These are phyloP conservation scores for Mohoua ochrocephala DNA, from an alignment of 2,113 vertebrate species.

Conservation along the genomic window DNA sequence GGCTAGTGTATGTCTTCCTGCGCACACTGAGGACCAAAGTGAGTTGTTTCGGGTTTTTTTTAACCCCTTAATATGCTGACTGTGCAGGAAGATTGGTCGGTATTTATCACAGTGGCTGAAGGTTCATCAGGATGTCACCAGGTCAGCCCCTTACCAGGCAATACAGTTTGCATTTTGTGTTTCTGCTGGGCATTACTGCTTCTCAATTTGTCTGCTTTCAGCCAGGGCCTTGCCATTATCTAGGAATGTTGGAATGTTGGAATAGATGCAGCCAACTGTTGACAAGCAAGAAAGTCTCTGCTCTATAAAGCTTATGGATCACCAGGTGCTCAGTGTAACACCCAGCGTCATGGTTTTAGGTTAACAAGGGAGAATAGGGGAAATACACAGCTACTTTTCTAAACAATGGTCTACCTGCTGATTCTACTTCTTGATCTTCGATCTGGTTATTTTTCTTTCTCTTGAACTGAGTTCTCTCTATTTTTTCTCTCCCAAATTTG, in stretches of 20 bases:
- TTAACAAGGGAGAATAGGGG: not conserved
- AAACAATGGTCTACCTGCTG: not conserved
- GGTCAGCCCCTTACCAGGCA: not conserved
- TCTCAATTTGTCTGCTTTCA: not conserved
- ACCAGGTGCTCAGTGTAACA: not conserved
- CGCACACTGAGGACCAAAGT: not conserved
- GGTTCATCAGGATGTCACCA: fast-evolving
- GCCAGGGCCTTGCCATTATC: not conserved
- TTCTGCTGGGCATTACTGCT: not conserved
- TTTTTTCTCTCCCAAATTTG: not conserved
- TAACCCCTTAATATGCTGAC: not conserved
- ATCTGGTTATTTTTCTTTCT: not conserved
- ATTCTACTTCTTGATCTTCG: not conserved
- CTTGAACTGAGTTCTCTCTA: not conserved
- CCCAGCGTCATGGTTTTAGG: not conserved
- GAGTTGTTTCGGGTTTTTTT: not conserved
- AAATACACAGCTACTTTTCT: not conserved
- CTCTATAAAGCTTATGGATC: not conserved
- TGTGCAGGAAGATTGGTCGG: not conserved
- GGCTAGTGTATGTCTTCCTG: not conserved
- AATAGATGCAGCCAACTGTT: not conserved
- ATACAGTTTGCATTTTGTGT: not conserved
- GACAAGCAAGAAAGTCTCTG: not conserved
- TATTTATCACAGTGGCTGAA: not conserved
- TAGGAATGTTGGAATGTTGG: not conserved